phyloP scores from a whole-genome alignment of 2,113 vertebrate genomes.

The Ptyas mucosa region DNA sequence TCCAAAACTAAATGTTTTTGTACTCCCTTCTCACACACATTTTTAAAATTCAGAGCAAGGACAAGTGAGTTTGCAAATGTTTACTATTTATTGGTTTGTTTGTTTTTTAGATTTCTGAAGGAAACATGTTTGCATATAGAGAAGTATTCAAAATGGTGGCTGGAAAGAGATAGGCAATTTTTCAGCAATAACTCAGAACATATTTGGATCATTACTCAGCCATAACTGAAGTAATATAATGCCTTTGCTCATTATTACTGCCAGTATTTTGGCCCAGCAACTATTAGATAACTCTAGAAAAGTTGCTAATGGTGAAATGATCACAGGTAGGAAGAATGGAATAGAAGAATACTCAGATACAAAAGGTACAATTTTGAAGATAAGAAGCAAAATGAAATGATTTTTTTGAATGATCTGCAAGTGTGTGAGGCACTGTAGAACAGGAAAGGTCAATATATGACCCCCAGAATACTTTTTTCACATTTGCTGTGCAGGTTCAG shows the following conservation, averaged over 20 bases:
- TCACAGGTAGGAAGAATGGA: background rate
- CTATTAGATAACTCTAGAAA: background rate
- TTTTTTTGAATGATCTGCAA: background rate
- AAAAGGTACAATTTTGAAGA: background rate
- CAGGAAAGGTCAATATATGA: background rate
- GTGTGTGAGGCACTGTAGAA: background rate
- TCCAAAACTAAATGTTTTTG: background rate
- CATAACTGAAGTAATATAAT: background rate
- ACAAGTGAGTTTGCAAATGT: background rate
- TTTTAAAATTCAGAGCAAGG: background rate
- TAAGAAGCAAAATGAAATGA: background rate
- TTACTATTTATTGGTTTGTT: background rate
- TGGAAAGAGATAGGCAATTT: background rate
- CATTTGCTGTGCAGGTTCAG: background rate
- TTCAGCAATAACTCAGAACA: background rate
- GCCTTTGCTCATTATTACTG: background rate
- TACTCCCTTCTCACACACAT: background rate
- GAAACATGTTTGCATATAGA: background rate
- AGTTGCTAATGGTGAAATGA: background rate
- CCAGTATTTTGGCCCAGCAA: background rate
- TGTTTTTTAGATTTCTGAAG: background rate
- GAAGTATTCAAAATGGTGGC: background rate
- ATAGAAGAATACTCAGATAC: background rate
- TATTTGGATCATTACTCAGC: background rate
- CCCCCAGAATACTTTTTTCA: background rate